Evolutionary conservation across 2,797 vertebrate genomes (phyloP), one percentile per base, ranked within the genome.

Genomic region (Echeneis naucrates): DNA sequence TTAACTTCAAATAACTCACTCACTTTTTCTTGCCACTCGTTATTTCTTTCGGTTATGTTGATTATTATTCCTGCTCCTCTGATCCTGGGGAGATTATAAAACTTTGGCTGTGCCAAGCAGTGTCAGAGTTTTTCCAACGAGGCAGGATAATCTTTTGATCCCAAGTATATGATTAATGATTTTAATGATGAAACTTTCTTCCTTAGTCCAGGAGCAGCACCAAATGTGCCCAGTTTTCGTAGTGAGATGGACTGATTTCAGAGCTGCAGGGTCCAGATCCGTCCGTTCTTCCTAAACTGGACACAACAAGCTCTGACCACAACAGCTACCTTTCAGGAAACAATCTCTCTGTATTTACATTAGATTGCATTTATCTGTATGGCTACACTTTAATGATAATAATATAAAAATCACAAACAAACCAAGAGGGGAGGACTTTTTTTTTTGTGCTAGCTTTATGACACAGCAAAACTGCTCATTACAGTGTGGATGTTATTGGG

Each of bases 101-200:
- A 82, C 40, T 32, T 68, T 16, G 67, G 54, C 54, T 61, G 65
- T 57, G 79, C 79, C 56, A 85, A 78, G 64, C 40, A 38, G 69
- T 70, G 67, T 72, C 66, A 69, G 67, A 65, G 64, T 58, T 83
- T 57, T 64, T 68, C 72, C 54, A 52, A 84, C 50, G 72, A 84
- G 78, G 85, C 73, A 68, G 64, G 63, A 66, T 76, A 71, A 74
- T 88, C 80, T 82, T 89, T 81, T 89, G 70, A 91, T 92, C 88
- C 74, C 58, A 71, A 84, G 71, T 68, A 76, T 74, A 68, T 53
- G 75, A 73, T 69, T 81, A 85, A 91, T 86, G 52, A 78, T 74
- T 85, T 87, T 90, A 87, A 91, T 87, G 77, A 81, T 68, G 52
- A 61, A 48, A 52, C 37, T 61, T 73, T 78, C 16, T 57, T 51